These are phyloP conservation scores for Megaleporinus macrocephalus DNA, from an alignment of 2,113 vertebrate species.

Conservation along the genomic window DNA sequence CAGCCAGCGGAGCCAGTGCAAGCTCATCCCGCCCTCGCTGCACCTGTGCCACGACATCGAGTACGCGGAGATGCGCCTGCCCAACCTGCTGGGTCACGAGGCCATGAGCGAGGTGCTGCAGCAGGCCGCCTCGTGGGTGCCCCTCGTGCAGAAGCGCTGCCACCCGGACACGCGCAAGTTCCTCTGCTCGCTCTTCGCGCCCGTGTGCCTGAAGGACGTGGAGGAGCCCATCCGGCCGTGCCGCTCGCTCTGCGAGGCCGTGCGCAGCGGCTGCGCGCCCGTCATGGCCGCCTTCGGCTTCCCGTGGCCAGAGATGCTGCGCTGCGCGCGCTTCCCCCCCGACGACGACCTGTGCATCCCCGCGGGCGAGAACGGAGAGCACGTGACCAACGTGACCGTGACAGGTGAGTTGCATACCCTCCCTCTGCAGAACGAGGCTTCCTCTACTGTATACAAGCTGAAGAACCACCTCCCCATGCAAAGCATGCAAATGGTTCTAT, in stretches of 20 bases:
- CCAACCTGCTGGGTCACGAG: slow-evolving; percentile 96
- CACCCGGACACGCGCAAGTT: slow-evolving; percentile 97
- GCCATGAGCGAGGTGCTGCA: slow-evolving; percentile 95
- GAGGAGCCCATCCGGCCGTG: slow-evolving; percentile 96
- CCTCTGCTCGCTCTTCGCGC: slow-evolving; percentile 96
- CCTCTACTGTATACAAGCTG: too few relatives aligned
- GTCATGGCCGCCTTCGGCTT: slow-evolving; percentile 98
- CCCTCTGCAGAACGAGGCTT: too few relatives aligned
- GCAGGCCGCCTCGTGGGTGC: slow-evolving; percentile 96
- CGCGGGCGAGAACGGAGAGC: slow-evolving; percentile 63
- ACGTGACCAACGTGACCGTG: slow-evolving; percentile 87
- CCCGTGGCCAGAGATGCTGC: slow-evolving; percentile 96
- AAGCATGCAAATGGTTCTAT: too few relatives aligned
- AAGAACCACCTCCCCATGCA: too few relatives aligned
- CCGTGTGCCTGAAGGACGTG: slow-evolving; percentile 93
- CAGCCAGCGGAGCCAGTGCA: slow-evolving; percentile 92
- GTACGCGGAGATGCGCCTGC: slow-evolving; percentile 94
- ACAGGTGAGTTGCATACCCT: neutral
- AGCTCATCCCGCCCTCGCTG: slow-evolving; percentile 88
- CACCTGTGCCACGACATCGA: slow-evolving; percentile 93
- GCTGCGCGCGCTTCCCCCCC: slow-evolving; percentile 90
- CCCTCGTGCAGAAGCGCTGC: slow-evolving; percentile 95
- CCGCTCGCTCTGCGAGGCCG: slow-evolving; percentile 92
- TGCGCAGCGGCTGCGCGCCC: slow-evolving; percentile 90
- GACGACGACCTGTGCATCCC: slow-evolving; percentile 96